Percentiles rank a stretch among this genome's conserved stretches.
These are phyloP conservation scores for Philhelius pedissequus DNA, from an alignment of 2,888 invertebrate species.

Conservation along the genomic window DNA sequence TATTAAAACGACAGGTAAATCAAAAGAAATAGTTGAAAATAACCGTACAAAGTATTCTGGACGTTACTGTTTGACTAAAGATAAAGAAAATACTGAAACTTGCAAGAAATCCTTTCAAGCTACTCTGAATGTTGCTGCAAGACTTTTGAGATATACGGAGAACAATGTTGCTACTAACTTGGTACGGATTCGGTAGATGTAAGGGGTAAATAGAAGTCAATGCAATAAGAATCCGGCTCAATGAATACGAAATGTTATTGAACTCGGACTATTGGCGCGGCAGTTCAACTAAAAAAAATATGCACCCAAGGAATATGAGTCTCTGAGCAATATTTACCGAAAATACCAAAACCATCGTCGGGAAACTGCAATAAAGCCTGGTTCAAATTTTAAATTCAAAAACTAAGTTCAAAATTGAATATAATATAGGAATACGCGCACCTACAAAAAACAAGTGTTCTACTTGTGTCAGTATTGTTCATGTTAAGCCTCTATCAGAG, in stretches of 20 bases:
- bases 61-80: background rate
- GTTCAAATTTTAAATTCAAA: background rate
- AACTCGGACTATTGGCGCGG: background rate
- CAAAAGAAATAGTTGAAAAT: background rate
- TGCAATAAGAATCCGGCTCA: background rate
- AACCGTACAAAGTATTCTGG: background rate
- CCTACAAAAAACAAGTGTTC: too few species aligned
- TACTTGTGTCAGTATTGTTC: background rate
- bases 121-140: slow-evolving; percentile 9
- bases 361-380: background rate
- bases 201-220: background rate
- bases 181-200: background rate
- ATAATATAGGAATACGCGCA: background rate
- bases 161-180: slow-evolving; percentile 2
- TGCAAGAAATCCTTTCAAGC: slow-evolving; percentile 2
- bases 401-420: background rate
- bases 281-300: background rate
- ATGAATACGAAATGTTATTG: background rate
- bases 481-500: background rate
- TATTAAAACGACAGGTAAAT: background rate
- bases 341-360: too few species aligned
- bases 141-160: background rate
- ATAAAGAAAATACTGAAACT: background rate
- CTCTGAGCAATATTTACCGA: too few species aligned
- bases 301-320: too few species aligned